A percentile compares a stretch with the other conserved stretches of the same genome.
Conservation (phyloP, 2,888 invertebrate genomes). For the Abrostola tripartita region DNA sequence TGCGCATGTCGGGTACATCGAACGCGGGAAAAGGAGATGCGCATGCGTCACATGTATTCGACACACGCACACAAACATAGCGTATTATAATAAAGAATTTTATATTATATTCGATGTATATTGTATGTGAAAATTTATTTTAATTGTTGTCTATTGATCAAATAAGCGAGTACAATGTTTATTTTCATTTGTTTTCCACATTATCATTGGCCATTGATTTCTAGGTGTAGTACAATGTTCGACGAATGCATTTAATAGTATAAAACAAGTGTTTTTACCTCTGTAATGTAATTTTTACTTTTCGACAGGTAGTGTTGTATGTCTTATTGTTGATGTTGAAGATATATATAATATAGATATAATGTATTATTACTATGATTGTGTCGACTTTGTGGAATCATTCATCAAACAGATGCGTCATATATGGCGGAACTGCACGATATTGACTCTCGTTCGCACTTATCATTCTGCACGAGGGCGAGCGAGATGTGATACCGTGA, state of each 20-base stretch:
- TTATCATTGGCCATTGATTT: constrained; percentile 65
- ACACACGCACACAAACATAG: constrained; percentile 53
- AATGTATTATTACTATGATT: constrained; percentile 45
- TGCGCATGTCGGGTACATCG: constrained; percentile 31
- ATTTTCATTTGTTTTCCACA: constrained; percentile 56
- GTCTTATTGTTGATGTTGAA: constrained; percentile 60
- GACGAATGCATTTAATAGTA: constrained; percentile 82
- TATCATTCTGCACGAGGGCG: no score
- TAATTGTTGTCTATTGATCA: constrained; percentile 78
- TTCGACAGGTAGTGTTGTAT: constrained; percentile 59
- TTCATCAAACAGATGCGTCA: no score
- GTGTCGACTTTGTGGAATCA: constrained; percentile 57
- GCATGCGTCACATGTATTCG: constrained; percentile 30
- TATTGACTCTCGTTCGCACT: no score
- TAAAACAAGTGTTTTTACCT: constrained; percentile 67
- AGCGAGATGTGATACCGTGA: no score
- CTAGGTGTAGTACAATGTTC: constrained; percentile 79
- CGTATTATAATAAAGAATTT: constrained; percentile 71
- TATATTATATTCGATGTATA: constrained; percentile 83
- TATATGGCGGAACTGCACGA: no score
- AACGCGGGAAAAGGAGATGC: neutral
- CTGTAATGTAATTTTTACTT: constrained; percentile 62
- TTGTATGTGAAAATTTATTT: constrained; percentile 81
- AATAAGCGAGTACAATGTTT: constrained; percentile 73
- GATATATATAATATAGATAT: constrained; percentile 25